Percentiles rank a stretch among this genome's conserved stretches.
phyloP scores from a whole-genome alignment of 2,888 invertebrate species.

The Alsophila aescularia region DNA sequence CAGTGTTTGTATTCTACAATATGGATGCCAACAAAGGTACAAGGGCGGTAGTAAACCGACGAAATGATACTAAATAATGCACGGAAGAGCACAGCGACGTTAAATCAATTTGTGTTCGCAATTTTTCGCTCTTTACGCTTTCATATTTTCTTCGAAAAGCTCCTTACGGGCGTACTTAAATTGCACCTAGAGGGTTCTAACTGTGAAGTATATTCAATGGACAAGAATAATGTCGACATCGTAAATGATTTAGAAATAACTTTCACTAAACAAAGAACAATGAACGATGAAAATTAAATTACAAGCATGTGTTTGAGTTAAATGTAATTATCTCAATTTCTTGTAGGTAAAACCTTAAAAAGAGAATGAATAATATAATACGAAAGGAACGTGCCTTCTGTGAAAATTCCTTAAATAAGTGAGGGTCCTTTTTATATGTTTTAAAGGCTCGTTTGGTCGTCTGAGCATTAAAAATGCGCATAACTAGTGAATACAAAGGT shows the following conservation, averaged over 20 bases:
- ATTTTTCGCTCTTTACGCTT: conserved; percentile 25
- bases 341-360: background rate
- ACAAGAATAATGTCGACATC: conserved; percentile 8
- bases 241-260: conserved; percentile 7
- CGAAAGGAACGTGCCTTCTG: conserved; percentile 17
- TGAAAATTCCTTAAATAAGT: conserved; percentile 24
- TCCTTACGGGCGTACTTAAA: conserved; percentile 5
- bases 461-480: conserved; percentile 38
- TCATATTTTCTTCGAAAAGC: conserved; percentile 15
- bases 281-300: conserved; percentile 21
- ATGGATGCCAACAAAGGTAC: conserved; percentile 23
- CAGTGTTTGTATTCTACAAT: conserved; percentile 28
- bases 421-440: conserved; percentile 32
- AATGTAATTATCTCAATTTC: conserved; percentile 27
- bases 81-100: conserved; percentile 27
- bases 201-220: conserved; percentile 13
- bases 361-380: conserved; percentile 18
- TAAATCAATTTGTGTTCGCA: conserved; percentile 39
- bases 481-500: conserved; percentile 47
- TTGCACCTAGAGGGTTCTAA: conserved; percentile 5
- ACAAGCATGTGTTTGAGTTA: conserved; percentile 12
- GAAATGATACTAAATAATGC: conserved; percentile 40
- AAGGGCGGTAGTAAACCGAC: conserved; percentile 31
- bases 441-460: conserved; percentile 29
- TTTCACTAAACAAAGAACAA: conserved; percentile 13